Base-by-base conservation (phyloP, 92 coral and sea anemone genomes). In the Porites divaricata region DNA sequence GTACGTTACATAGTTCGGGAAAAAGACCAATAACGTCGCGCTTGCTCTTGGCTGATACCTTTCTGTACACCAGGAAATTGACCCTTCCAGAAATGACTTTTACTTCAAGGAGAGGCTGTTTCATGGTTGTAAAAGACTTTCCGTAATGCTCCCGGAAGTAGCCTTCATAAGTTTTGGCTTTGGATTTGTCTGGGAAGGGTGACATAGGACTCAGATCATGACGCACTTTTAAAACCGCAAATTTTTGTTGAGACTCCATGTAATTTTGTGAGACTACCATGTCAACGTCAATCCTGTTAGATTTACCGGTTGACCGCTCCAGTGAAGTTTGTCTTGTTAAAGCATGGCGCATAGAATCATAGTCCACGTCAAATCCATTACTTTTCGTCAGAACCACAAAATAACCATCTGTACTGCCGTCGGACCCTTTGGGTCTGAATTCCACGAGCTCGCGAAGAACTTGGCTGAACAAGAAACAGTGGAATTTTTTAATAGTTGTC, bases 31-130 rank as follows among this genome's bases (percentile, higher is more conserved):
- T 89, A 6, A 61, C 84, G 69, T 70, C 69, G 48, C 24, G 66
- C 84, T 85, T 66, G 58, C 58, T 84, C 24, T 83, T 88, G 63
- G 71, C 78, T 58, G 59, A 80, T 10, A 76, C 86, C 65, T 94
- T 86, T 65, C 98, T 80, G 85, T 92, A 67, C 24, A 86, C 86
- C 41, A 94, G 89, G 63, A 94, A 91, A 81, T 84, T 89, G 8
- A 89, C 80, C 54, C 93, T 85, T 24, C 75, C 78, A 9, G 98
- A 90, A 52, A 87, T 21, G 41, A 72, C 81, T 64, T 81, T 85
- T 19, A 86, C 97, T 87, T 91, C 81, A 21, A 83, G 13, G 50
- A 96, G 85, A 20, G 96, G 94, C 83, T 95, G 99, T 4, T 77
- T 45, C 68, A 8, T 81, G 66, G 79, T 53, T 5, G 75, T 74